Evolutionary conservation across 1,140 invertebrate genomes (phyloP).

Genomic region (Bombus difficillimus): DNA sequence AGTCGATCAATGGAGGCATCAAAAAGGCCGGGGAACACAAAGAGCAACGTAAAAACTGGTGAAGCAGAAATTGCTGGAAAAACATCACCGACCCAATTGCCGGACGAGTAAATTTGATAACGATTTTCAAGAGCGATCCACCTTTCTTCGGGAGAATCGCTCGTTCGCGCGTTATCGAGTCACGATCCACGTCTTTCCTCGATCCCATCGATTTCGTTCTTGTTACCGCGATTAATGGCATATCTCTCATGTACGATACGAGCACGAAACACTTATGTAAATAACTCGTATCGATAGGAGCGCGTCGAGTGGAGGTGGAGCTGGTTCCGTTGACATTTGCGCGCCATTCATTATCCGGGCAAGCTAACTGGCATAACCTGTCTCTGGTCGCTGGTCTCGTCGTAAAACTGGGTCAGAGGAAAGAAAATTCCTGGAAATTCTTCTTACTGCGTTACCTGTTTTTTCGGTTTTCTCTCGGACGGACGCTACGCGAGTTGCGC

Average conservation of each 20-base stretch:
- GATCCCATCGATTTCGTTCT: neutral
- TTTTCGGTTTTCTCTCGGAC: neutral
- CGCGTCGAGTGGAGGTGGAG: neutral
- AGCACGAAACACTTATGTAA: slow-evolving; percentile 16
- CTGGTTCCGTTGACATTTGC: slow-evolving; percentile 25
- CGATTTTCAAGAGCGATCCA: neutral
- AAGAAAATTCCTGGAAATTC: slow-evolving; percentile 24
- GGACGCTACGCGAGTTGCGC: no score
- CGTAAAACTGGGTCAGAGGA: slow-evolving; percentile 19
- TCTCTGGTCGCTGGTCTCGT: neutral
- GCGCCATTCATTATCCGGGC: slow-evolving; percentile 25
- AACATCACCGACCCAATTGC: slow-evolving; percentile 21
- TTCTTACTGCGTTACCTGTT: neutral
- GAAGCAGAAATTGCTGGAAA: neutral
- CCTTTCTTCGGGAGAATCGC: neutral
- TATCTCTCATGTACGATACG: neutral
- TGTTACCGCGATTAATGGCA: neutral
- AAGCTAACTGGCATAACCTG: neutral
- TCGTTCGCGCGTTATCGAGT: neutral
- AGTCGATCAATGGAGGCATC: neutral
- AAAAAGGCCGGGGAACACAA: neutral
- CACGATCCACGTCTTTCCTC: neutral
- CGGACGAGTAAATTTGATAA: neutral
- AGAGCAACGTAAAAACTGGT: neutral
- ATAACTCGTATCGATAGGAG: slow-evolving; percentile 16